Evolutionary conservation across 2,888 invertebrate species (phyloP), one percentile per base, ranked within the genome.

Genomic region (Caenorhabditis sp.): DNA sequence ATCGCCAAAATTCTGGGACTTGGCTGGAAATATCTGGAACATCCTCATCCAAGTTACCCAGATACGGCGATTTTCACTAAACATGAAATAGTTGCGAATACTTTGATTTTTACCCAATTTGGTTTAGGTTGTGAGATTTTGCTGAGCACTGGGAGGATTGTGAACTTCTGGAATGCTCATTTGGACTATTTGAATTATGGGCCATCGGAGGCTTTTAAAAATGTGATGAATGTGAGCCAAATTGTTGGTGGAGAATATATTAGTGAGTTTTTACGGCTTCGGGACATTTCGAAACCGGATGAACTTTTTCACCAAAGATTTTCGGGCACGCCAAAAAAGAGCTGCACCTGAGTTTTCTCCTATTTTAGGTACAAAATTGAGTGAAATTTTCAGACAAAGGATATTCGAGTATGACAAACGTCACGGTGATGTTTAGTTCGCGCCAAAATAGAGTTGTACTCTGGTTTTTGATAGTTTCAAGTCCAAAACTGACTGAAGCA

Each of bases 121-220:
- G 77, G 66, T 12, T 63, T 74, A 27, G 77, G 77, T 26, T 73
- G 59, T 0, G 59, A 70, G 31, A 70, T 77, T 12, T 50, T 63
- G 31, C 49, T 72, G 7, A 43, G 62, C 17, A 57, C 52, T 8
- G 69, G 69, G 1, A 52, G 57, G n/a, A 56, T 66, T 52, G 25
- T 80, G 57, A 61, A 67, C 52, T 70, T 83, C 27, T 84, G 83
- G 85, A 57, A 74, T 12, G 63, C 80, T 20, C 85, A 85, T 62
- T 59, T 85, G 10, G 82, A 83, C 59, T 83, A 82, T 61, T 59
- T 67, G 1, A 73, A 80, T 20, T 85, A 85, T 63, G 84, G 83
- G 10, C 84, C 84, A 3, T 86, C 84, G 56, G 85, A 84, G 5
- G 84, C 84, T 0, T 78, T 80, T 63, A 85, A 85, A 57, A 50